phyloP scores from a whole-genome alignment of 2,797 vertebrate genomes.

The Anguilla pacifica region DNA sequence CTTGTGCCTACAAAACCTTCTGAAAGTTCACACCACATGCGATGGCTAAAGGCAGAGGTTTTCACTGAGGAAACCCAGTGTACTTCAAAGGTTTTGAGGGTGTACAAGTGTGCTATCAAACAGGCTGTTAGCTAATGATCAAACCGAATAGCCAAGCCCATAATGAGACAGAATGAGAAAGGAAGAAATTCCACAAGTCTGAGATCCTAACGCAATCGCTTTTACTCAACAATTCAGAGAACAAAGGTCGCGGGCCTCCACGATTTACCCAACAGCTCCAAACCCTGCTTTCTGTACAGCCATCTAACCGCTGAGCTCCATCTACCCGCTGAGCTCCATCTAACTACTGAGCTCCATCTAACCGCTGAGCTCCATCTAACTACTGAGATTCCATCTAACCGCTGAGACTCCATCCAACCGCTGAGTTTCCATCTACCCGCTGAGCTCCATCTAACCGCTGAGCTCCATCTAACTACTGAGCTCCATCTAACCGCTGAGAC shows the following conservation, averaged over 20 bases:
- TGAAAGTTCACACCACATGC: neutral
- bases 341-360: too few species aligned
- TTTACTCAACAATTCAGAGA: neutral
- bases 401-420: too few species aligned
- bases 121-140: neutral
- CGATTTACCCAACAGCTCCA: neutral
- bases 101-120: neutral
- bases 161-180: neutral
- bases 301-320: neutral
- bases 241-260: neutral
- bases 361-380: neutral
- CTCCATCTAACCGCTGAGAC: too few species aligned
- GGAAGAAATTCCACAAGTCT: neutral
- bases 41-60: neutral
- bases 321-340: too few species aligned
- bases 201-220: neutral
- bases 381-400: neutral
- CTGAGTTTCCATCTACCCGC: too few species aligned
- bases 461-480: too few species aligned
- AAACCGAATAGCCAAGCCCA: neutral
- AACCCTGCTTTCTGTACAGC: neutral
- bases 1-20: neutral
- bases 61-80: neutral
- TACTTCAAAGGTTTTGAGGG: neutral
- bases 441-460: too few species aligned